Evolutionary conservation across 2,888 invertebrate species (phyloP).

Genomic region (Zootermopsis nevadensis): DNA sequence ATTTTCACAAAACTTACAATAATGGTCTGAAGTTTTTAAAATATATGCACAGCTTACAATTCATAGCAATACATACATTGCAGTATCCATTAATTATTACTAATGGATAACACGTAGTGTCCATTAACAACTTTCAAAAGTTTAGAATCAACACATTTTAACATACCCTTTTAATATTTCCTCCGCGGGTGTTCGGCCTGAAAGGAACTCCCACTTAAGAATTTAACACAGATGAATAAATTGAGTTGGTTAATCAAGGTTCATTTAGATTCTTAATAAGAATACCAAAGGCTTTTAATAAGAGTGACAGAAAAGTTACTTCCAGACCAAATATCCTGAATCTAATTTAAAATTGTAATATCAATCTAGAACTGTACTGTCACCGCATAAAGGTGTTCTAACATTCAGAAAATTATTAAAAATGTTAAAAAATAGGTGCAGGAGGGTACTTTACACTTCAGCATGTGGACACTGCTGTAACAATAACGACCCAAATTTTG

Average conservation of each 20-base stretch:
- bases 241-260: not conserved
- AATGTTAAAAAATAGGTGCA: not conserved
- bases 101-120: not conserved
- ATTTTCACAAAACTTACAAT: slow-evolving; percentile 13
- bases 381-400: slow-evolving; percentile 2
- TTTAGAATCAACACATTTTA: slow-evolving; percentile 11
- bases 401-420: not conserved
- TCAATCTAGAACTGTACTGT: slow-evolving; percentile 6
- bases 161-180: slow-evolving; percentile 5
- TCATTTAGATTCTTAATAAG: not conserved
- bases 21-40: slow-evolving; percentile 16
- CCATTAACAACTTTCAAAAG: slow-evolving; percentile 12
- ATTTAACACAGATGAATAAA: not conserved
- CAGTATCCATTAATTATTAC: not conserved
- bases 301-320: not conserved
- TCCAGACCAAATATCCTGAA: not conserved
- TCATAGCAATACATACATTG: slow-evolving; percentile 4
- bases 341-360: slow-evolving; percentile 3
- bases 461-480: not conserved
- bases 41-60: slow-evolving; percentile 13
- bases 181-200: not conserved
- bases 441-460: not conserved
- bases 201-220: not conserved
- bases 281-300: not conserved
- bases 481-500: not conserved